Conservation (phyloP, 2,888 invertebrate species). For the Trissonchulus sp. region DNA sequence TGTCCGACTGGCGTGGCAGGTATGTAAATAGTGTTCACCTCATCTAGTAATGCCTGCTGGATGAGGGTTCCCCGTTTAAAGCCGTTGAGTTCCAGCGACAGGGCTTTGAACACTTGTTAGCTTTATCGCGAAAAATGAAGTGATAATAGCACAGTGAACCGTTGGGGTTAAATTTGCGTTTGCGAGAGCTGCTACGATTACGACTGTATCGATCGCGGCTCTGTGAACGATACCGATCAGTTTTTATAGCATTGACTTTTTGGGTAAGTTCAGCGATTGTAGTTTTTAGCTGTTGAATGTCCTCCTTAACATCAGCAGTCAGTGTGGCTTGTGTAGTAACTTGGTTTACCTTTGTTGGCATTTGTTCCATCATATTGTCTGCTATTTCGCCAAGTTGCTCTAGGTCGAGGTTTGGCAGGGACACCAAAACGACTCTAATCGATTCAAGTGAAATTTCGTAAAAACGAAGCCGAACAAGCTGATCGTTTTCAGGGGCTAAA, state of each 20-base stretch:
- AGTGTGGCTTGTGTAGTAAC: not conserved
- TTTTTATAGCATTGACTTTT: not conserved
- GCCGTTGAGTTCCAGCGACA: not conserved
- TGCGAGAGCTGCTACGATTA: not conserved
- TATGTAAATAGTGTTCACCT: not conserved
- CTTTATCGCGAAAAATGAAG: not conserved
- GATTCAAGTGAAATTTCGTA: slow-evolving; percentile 17
- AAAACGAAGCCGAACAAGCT: slow-evolving; percentile 21
- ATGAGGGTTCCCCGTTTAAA: not conserved
- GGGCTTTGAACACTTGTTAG: not conserved
- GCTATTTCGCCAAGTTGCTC: slow-evolving; percentile 12
- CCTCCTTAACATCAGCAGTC: not conserved
- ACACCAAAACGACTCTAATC: slow-evolving; percentile 4
- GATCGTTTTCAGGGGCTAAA: slow-evolving; percentile 11
- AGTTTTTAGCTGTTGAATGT: not conserved
- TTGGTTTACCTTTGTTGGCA: not conserved
- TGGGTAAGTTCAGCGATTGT: not conserved
- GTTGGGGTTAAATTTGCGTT: not conserved
- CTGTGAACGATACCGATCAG: not conserved
- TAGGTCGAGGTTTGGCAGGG: slow-evolving; percentile 4
- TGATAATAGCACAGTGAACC: not conserved
- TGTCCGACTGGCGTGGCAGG: not conserved
- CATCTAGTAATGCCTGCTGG: not conserved
- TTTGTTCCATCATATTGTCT: slow-evolving; percentile 16
- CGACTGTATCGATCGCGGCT: too few relatives aligned